Evolutionary conservation across 2,797 vertebrate genomes (phyloP).

Genomic region (Nyctalus aviator): DNA sequence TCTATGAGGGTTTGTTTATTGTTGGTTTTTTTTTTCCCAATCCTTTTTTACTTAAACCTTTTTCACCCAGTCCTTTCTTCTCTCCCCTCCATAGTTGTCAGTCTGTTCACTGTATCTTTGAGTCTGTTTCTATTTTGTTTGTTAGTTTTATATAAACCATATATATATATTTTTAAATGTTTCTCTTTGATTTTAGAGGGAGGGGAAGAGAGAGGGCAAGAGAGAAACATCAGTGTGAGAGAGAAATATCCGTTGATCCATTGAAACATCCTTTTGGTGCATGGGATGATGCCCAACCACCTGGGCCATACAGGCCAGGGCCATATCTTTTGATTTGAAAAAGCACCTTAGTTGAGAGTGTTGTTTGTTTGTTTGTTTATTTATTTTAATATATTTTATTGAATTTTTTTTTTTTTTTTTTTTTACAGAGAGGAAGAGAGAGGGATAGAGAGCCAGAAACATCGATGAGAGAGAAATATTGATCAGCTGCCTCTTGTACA

Average conservation of each 20-base stretch:
- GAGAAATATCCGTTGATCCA: not conserved
- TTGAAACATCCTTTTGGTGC: not conserved
- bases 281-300: not conserved
- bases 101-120: not conserved
- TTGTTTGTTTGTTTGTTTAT: too few relatives aligned
- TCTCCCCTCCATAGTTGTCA: not conserved
- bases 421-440: too few relatives aligned
- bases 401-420: too few relatives aligned
- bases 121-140: not conserved
- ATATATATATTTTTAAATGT: not conserved
- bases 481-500: too few relatives aligned
- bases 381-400: too few relatives aligned
- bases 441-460: too few relatives aligned
- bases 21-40: not conserved
- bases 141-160: not conserved
- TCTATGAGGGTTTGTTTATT: not conserved
- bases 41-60: too few relatives aligned
- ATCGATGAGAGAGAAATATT: too few relatives aligned
- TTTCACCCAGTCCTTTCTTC: not conserved
- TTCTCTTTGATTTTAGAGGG: not conserved
- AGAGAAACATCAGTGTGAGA: not conserved
- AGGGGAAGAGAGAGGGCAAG: not conserved
- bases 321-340: conserved; percentile 47
- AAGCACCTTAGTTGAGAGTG: conserved; percentile 1
- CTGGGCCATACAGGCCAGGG: not conserved